phyloP scores from a whole-genome alignment of 2,797 vertebrate species.

The Brachyalestes nurse region DNA sequence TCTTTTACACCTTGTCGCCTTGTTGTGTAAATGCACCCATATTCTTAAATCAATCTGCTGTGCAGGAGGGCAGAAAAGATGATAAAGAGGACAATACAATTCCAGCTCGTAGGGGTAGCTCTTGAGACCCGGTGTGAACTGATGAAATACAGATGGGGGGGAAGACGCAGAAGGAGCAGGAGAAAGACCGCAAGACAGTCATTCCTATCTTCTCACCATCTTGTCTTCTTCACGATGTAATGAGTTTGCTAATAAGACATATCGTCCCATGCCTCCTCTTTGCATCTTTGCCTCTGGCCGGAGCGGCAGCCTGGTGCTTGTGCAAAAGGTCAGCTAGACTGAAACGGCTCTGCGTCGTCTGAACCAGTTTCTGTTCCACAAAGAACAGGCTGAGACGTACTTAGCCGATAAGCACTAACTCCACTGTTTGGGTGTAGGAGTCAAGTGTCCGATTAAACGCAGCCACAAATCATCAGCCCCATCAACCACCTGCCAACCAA shows the following conservation, averaged over 20 bases:
- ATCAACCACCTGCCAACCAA: conserved; percentile 53
- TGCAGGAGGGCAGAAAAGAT: conserved; percentile 67
- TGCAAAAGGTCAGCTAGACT: conserved; percentile 48
- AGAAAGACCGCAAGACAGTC: conserved; percentile 31
- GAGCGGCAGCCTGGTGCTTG: conserved; percentile 40
- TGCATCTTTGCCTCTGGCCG: conserved; percentile 28
- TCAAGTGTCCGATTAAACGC: conserved; percentile 55
- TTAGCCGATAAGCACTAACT: conserved; percentile 48
- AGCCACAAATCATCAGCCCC: conserved; percentile 51
- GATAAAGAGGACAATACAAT: conserved; percentile 59
- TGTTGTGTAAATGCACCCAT: conserved; percentile 79
- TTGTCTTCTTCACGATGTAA: conserved; percentile 49
- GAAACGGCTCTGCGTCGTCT: conserved; percentile 49
- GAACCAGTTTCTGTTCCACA: conserved; percentile 49
- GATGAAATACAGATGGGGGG: conserved; percentile 47
- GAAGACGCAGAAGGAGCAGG: conserved; percentile 48
- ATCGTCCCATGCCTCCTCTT: conserved; percentile 40
- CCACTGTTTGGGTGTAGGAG: conserved; percentile 54
- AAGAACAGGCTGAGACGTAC: conserved; percentile 52
- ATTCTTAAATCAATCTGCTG: conserved; percentile 67
- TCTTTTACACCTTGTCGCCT: conserved; percentile 76
- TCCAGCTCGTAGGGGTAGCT: conserved; percentile 55
- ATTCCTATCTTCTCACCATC: conserved; percentile 49
- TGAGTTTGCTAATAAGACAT: conserved; percentile 49
- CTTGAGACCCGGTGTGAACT: conserved; percentile 49